Conservation (phyloP, 2,888 invertebrate genomes). For the Chymomyza fuscimana region DNA sequence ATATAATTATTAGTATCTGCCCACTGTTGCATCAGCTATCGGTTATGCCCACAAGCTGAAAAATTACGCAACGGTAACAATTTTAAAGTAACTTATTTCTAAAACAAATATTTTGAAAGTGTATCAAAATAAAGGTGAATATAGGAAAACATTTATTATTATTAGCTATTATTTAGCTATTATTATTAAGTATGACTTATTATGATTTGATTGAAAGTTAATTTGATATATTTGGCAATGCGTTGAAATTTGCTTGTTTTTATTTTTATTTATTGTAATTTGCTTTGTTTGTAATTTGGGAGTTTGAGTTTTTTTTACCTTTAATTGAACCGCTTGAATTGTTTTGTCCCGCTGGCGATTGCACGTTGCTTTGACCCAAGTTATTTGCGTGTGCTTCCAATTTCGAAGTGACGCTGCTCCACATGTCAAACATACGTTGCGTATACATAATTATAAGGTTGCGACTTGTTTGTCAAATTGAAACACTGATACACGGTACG, state of each 20-base stretch:
- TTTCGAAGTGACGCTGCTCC: conserved; percentile 81
- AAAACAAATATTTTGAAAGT: background rate
- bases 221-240: background rate
- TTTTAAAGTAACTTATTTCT: too few species aligned
- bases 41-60: too few species aligned
- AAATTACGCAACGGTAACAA: too few species aligned
- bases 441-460: conserved; percentile 79
- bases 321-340: conserved; percentile 80
- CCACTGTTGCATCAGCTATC: too few species aligned
- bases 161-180: background rate
- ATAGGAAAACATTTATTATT: background rate
- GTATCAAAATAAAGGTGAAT: background rate
- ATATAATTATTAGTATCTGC: too few species aligned
- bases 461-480: conserved; percentile 16
- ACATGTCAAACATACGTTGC: conserved; percentile 81
- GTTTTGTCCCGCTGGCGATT: conserved; percentile 79
- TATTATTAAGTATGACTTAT: background rate
- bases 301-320: conserved; percentile 72
- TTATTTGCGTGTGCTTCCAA: conserved; percentile 80
- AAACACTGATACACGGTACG: conserved; percentile 5
- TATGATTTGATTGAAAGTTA: background rate
- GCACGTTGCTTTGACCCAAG: conserved; percentile 80
- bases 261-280: background rate
- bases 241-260: background rate
- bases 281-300: conserved; percentile 1